Conservation (phyloP, 2,113 vertebrate species). For the Thamnophis sirtalis region DNA sequence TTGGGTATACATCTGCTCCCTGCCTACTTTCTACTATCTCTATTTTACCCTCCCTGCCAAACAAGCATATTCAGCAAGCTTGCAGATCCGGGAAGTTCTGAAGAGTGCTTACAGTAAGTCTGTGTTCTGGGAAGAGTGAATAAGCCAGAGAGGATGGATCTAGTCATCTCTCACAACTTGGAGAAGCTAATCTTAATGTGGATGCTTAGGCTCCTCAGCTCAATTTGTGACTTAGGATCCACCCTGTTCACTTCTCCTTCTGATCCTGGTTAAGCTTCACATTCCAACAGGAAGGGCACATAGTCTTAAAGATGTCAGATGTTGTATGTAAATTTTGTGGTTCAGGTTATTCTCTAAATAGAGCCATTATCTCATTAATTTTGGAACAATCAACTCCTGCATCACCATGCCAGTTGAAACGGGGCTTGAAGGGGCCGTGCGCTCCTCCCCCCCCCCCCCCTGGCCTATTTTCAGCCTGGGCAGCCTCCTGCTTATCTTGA, state of each 20-base stretch:
- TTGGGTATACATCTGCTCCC: not conserved
- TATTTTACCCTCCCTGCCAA: not conserved
- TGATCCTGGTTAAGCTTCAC: not conserved
- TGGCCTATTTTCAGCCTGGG: too few relatives aligned
- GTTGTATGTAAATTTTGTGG: not conserved
- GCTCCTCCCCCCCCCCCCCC: too few relatives aligned
- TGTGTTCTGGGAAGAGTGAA: not conserved
- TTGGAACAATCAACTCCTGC: not conserved
- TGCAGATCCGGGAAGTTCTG: not conserved
- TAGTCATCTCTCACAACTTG: not conserved
- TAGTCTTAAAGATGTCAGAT: not conserved
- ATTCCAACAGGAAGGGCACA: not conserved
- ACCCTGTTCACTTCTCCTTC: not conserved
- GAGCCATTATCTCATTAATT: not conserved
- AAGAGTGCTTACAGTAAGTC: not conserved
- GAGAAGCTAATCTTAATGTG: not conserved
- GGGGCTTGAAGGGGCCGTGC: too few relatives aligned
- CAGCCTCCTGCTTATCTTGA: not conserved
- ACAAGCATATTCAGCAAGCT: not conserved
- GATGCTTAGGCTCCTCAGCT: not conserved
- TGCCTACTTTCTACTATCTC: not conserved
- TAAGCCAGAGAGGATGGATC: not conserved
- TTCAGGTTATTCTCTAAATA: not conserved
- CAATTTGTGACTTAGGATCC: not conserved
- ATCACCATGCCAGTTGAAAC: too few relatives aligned